Percentiles rank a stretch among this genome's conserved stretches.
Conservation (phyloP, 1,140 invertebrate species). For the Drosophila aff. region DNA sequence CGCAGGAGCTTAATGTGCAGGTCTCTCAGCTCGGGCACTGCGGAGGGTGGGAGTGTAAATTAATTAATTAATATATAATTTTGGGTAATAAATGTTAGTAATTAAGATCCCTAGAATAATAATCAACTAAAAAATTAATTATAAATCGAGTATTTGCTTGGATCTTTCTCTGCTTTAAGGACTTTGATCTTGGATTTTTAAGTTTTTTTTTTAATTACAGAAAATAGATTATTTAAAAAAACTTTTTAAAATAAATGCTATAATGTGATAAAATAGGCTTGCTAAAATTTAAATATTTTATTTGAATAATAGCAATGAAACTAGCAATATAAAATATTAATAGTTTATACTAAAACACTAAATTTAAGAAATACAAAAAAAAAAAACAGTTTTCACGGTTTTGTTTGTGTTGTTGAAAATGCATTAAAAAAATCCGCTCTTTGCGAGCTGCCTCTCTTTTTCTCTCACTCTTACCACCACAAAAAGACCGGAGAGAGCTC, state of each 20-base stretch:
- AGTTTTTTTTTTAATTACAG: too few relatives aligned
- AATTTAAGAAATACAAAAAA: neutral
- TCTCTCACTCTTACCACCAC: neutral
- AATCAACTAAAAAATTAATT: too few relatives aligned
- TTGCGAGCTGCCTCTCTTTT: neutral
- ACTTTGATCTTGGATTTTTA: too few relatives aligned
- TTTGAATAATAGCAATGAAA: neutral
- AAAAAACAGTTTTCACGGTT: neutral
- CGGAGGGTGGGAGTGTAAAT: neutral
- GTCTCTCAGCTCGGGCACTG: conserved; percentile 93
- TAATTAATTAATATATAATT: neutral
- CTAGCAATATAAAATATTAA: neutral
- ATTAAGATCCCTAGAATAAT: too few relatives aligned
- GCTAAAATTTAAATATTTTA: neutral
- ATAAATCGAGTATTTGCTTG: too few relatives aligned
- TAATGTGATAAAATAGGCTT: neutral
- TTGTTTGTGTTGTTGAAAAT: conserved; percentile 13
- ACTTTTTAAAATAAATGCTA: too few relatives aligned
- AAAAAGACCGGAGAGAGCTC: conserved; percentile 9
- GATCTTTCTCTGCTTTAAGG: too few relatives aligned
- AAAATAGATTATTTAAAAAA: too few relatives aligned
- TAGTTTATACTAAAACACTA: neutral
- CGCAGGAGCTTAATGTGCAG: conserved; percentile 95
- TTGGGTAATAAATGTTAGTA: neutral
- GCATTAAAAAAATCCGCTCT: neutral